Evolutionary conservation across 2,113 vertebrate species (phyloP), one percentile per base, ranked within the genome.

Genomic region (Aphyosemion australe): DNA sequence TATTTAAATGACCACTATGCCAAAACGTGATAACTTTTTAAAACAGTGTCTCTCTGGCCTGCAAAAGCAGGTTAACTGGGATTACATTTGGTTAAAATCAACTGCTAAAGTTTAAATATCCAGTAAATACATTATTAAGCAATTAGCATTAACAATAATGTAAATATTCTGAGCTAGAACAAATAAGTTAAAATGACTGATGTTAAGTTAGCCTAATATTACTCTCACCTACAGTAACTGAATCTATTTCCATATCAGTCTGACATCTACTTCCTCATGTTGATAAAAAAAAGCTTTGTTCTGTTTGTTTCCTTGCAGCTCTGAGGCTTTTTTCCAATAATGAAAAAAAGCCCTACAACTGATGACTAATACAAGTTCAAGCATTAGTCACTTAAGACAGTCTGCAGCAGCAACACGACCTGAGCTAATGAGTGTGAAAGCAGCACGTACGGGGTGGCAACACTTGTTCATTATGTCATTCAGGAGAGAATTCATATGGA

Each of bases 311-410:
- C 31, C 49, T 58, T 61, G 61, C 26, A 78, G 62, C 72, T 75
- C 41, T n/a, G 32, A 75, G 57, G 6, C 61, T 61, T 62, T 70
- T 62, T 70, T 63, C 55, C 21, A 66, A 67, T 19, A 56, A 50
- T 55, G 12, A 16, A 21, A 26, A 70, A 64, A 69, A 58, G 1
- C 26, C 45, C 52, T 62, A 72, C 46, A 48, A 34, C 47, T 62
- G 51, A 70, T 76, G 65, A 82, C 55, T 50, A 55, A 76, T 65
- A 41, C 41, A 34, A 52, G 42, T 34, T 43, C 54, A 80, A 53
- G 66, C 21, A 78, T 75, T 63, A 72, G 55, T 78, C 61, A 78
- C 19, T 58, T 31, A 48, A 15, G 13, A 43, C 42, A 31, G 45
- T 31, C 7, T 41, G 34, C 34, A 41, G 15, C 43, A 48, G 49